Percentiles rank a stretch among this genome's conserved stretches.
These are phyloP conservation scores for Polypterus bichir DNA, from an alignment of 2,113 vertebrate species.

Conservation along the genomic window DNA sequence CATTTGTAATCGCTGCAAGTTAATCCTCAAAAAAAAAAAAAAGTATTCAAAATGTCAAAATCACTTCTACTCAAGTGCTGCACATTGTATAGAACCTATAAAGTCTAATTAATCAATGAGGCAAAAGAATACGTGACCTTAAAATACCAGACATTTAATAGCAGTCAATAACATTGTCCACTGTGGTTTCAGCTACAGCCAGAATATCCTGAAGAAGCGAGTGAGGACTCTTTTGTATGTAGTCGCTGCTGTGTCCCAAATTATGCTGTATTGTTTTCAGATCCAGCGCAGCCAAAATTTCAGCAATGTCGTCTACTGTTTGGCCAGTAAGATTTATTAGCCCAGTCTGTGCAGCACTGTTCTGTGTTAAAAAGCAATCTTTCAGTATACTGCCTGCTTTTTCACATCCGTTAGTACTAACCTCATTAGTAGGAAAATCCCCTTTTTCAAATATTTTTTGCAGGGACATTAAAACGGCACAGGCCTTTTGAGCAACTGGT, in stretches of 20 bases:
- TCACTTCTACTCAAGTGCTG: background rate
- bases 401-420: conserved; percentile 28
- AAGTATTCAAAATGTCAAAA: background rate
- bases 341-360: background rate
- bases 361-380: conserved; percentile 18
- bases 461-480: conserved; percentile 55
- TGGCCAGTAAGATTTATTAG: conserved; percentile 18
- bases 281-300: conserved; percentile 39
- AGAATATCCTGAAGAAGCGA: conserved; percentile 84
- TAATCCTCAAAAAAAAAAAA: no score
- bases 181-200: conserved; percentile 34
- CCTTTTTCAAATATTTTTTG: conserved; percentile 19
- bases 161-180: conserved; percentile 60
- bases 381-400: conserved; percentile 34
- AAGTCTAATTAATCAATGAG: no score
- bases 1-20: no score
- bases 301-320: conserved; percentile 24
- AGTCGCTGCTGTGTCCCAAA: conserved; percentile 67
- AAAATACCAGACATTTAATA: conserved; percentile 38
- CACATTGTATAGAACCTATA: background rate
- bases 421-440: conserved; percentile 4
- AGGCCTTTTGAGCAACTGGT: conserved; percentile 69
- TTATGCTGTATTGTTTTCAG: conserved; percentile 48
- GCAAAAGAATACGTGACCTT: no score
- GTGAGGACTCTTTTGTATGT: conserved; percentile 63